Base-by-base conservation (phyloP, 2,888 invertebrate genomes). In the Hydrotaea cyrtoneurina region DNA sequence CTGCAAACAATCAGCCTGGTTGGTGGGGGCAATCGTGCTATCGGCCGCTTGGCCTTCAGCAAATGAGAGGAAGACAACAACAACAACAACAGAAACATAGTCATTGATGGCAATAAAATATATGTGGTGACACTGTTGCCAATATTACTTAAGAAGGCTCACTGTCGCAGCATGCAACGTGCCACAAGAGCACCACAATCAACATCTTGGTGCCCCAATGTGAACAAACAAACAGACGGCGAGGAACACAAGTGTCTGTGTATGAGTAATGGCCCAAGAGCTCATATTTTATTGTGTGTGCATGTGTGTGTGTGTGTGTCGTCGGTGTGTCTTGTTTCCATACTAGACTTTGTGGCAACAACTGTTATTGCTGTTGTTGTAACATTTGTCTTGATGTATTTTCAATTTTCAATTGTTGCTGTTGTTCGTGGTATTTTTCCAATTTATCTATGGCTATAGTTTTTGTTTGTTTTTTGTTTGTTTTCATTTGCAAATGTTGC, bases 261-360 rank as follows among this genome's bases (percentile, higher is more conserved):
- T 72, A 72, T 66, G 76, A 74, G 64, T 76, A 77, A 83, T 72
- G 26, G 64, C 36, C 79, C 75, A 83, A 75, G 79, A 79, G 71
- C 72, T 83, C 79, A 79, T 69, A 77, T 77, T 69, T 77, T 79
- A 76, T 36, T 59, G 53, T 55, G 26, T 46, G 13, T 69, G 26
- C 11, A 21, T 57, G 59, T n/a, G n/a, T n/a, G n/a, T n/a, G n/a
- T n/a, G n/a, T n/a, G 8, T n/a, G 26, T 31, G 50, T 26, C 50
- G 17, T 72, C 26, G 50, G 13, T 15, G 69, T 31, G 53, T 26
- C 5, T 53, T 36, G 36, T 59, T 46, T 31, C 31, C 19, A 7
- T 73, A 69, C 85, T 39, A 85, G 85, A 85, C 85, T 77, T 85
- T 64, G 73, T 85, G 85, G 85, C 85, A 85, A 62, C 85, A 79